Percentiles rank a stretch among this genome's conserved stretches.
Conservation (phyloP, 2,888 invertebrate genomes). For the Macroteleia sp. region DNA sequence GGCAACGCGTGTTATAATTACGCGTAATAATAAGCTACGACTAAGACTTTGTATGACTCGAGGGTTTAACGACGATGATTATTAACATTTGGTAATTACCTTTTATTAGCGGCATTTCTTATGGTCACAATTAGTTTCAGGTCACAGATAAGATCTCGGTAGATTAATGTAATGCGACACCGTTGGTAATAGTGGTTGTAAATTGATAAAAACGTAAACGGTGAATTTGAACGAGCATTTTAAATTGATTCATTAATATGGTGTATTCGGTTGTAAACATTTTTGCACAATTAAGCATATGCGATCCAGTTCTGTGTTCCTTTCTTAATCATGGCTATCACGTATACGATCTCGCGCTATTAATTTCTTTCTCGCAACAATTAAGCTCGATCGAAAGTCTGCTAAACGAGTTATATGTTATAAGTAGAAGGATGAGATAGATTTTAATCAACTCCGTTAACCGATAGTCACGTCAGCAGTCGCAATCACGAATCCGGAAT, state of each 20-base stretch:
- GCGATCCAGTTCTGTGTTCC: too few relatives aligned
- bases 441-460: conserved; percentile 49
- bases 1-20: conserved; percentile 27
- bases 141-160: conserved; percentile 17
- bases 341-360: neutral
- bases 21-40: conserved; percentile 15
- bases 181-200: conserved; percentile 12
- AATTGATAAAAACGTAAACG: conserved; percentile 29
- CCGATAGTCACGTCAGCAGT: conserved; percentile 49
- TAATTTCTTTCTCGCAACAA: conserved; percentile 19
- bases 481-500: conserved; percentile 26
- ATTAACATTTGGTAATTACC: conserved; percentile 36
- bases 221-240: conserved; percentile 4
- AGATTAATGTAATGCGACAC: conserved; percentile 34
- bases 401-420: conserved; percentile 9
- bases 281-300: conserved; percentile 1
- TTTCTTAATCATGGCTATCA: too few relatives aligned
- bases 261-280: neutral
- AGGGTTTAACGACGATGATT: conserved; percentile 22
- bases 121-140: conserved; percentile 16
- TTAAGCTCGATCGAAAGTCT: neutral
- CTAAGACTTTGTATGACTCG: conserved; percentile 14
- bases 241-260: conserved; percentile 26
- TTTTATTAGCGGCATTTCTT: conserved; percentile 27
- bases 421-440: conserved; percentile 39